Evolutionary conservation across 2,113 vertebrate species (phyloP).

Genomic region (Carassius gibelio): DNA sequence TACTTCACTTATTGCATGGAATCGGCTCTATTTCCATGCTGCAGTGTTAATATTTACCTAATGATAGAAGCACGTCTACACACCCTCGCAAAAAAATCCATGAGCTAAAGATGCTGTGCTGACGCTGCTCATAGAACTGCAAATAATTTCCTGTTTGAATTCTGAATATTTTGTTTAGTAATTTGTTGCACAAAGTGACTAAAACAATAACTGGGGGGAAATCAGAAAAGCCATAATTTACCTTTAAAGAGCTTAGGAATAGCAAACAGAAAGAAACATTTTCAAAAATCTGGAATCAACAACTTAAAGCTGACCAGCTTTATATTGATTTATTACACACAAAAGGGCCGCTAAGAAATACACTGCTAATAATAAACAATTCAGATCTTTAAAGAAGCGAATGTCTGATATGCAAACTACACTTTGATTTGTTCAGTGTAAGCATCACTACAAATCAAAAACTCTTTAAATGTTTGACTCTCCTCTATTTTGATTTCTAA

Average conservation of each 20-base stretch:
- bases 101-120: slow-evolving; percentile 15
- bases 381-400: neutral
- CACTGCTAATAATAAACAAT: neutral
- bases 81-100: slow-evolving; percentile 52
- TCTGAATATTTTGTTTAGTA: neutral
- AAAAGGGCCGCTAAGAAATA: neutral
- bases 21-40: slow-evolving; percentile 65
- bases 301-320: neutral
- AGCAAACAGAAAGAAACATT: neutral
- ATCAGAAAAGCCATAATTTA: neutral
- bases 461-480: neutral
- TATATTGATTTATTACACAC: neutral
- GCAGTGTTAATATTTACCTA: slow-evolving; percentile 69
- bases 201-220: slow-evolving; percentile 1
- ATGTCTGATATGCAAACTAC: neutral
- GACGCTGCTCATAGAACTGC: neutral
- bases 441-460: neutral
- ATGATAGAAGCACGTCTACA: slow-evolving; percentile 61
- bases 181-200: neutral
- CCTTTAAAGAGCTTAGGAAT: neutral
- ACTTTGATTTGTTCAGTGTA: neutral
- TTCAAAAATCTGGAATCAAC: neutral
- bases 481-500: neutral
- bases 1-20: slow-evolving; percentile 67
- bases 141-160: neutral